Evolutionary conservation across 2,888 invertebrate genomes (phyloP).

Genomic region (Brachyopa scutellaris): DNA sequence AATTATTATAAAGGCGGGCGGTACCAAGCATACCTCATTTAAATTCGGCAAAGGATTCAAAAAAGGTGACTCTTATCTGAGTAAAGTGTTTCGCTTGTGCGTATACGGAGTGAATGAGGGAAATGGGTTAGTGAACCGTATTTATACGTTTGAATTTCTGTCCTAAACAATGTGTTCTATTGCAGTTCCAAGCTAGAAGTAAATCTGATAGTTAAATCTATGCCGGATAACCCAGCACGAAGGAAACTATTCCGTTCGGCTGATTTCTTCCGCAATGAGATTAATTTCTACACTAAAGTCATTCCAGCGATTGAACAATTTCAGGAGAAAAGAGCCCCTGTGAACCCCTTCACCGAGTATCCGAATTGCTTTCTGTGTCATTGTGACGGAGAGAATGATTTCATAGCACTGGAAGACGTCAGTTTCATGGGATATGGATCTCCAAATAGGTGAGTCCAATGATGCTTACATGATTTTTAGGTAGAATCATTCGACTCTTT

Average conservation of each 20-base stretch:
- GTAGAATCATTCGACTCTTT: too few relatives aligned
- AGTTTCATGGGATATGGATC: slow-evolving; percentile 81
- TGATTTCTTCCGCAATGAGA: slow-evolving; percentile 88
- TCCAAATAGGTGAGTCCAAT: slow-evolving; percentile 78
- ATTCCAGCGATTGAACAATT: slow-evolving; percentile 79
- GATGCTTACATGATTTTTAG: too few relatives aligned
- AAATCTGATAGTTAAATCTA: slow-evolving; percentile 86
- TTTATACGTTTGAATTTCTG: not conserved
- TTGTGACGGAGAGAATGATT: slow-evolving; percentile 84
- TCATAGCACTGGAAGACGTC: slow-evolving; percentile 84
- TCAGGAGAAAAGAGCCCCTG: slow-evolving; percentile 75
- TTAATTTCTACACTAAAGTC: slow-evolving; percentile 84
- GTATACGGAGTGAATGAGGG: slow-evolving; percentile 81
- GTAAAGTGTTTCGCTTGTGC: slow-evolving; percentile 85
- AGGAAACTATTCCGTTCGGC: slow-evolving; percentile 85
- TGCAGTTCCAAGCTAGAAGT: slow-evolving; percentile 78
- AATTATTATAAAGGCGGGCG: slow-evolving; percentile 79
- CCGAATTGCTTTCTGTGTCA: slow-evolving; percentile 82
- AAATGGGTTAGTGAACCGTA: slow-evolving; percentile 72
- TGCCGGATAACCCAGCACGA: slow-evolving; percentile 85
- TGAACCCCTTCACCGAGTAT: slow-evolving; percentile 83
- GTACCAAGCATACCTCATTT: slow-evolving; percentile 80
- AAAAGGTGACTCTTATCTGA: slow-evolving; percentile 88
- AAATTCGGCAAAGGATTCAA: slow-evolving; percentile 81
- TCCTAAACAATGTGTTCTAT: not conserved